Evolutionary conservation across 2,113 vertebrate genomes (phyloP).

Genomic region (western clawed frog (Xenopus tropicalis)): DNA sequence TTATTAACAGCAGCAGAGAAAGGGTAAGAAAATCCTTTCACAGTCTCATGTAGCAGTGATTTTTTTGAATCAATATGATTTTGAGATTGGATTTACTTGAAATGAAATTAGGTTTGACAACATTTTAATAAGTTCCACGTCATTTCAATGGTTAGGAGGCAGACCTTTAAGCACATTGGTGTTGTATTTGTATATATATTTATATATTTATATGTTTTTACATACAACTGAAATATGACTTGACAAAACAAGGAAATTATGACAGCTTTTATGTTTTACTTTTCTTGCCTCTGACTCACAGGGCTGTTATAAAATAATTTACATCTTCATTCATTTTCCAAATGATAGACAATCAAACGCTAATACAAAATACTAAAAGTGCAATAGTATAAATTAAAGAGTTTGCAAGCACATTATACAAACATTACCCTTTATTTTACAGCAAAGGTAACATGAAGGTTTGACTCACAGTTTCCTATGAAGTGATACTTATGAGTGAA

Average conservation of each 20-base stretch:
- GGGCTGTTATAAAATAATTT: conserved; percentile 73
- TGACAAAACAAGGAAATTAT: conserved; percentile 54
- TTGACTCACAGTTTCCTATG: conserved; percentile 83
- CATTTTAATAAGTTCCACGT: neutral
- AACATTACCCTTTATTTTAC: conserved; percentile 83
- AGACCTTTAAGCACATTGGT: conserved; percentile 5
- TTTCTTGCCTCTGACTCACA: conserved; percentile 54
- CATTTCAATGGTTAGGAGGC: neutral
- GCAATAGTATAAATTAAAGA: conserved; percentile 95
- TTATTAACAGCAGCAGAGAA: no score
- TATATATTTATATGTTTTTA: conserved; percentile 50
- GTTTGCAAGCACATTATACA: conserved; percentile 90
- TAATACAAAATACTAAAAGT: conserved; percentile 89
- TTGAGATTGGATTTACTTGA: neutral
- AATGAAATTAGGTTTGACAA: neutral
- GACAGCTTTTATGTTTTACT: conserved; percentile 41
- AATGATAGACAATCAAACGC: conserved; percentile 93
- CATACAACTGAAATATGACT: conserved; percentile 47
- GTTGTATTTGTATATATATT: conserved; percentile 47
- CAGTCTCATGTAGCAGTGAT: no score
- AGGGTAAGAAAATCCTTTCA: no score
- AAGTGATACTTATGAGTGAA: conserved; percentile 63
- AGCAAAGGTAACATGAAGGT: conserved; percentile 68
- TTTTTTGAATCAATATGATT: neutral
- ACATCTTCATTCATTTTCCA: conserved; percentile 65